These are phyloP conservation scores for Dynastes hyllus DNA, from an alignment of 2,888 invertebrate genomes.

Conservation along the genomic window DNA sequence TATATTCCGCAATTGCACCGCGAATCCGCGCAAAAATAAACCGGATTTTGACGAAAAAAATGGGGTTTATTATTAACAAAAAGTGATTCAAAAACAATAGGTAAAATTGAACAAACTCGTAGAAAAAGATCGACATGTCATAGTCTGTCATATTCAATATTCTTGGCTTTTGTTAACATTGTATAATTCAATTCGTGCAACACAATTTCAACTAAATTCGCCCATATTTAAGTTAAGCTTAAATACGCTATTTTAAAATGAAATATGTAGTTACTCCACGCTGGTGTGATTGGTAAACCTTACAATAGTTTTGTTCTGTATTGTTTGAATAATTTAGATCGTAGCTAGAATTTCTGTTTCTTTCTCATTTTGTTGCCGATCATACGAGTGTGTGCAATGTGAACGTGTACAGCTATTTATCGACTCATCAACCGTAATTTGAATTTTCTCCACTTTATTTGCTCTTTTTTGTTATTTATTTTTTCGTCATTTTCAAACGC, in stretches of 20 bases:
- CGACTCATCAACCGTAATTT: constrained; percentile 8
- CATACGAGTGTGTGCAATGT: constrained; percentile 11
- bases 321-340: constrained; percentile 37
- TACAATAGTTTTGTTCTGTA: constrained; percentile 11
- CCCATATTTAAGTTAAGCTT: neutral
- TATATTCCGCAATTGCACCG: no score
- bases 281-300: constrained; percentile 35
- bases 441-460: constrained; percentile 11
- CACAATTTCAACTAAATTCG: constrained; percentile 29
- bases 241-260: neutral
- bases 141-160: no score
- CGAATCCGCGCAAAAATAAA: no score
- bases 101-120: no score
- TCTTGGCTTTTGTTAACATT: no score
- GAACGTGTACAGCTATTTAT: constrained; percentile 28
- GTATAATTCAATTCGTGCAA: no score
- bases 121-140: no score
- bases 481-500: neutral
- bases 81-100: no score
- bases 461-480: neutral
- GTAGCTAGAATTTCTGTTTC: constrained; percentile 28
- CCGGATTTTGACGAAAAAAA: no score
- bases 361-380: constrained; percentile 27
- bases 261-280: constrained; percentile 12
- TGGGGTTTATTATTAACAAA: no score